Evolutionary conservation across 2,113 vertebrate species (phyloP), one percentile per base, ranked within the genome.

Genomic region (Cebidichthys violaceus): DNA sequence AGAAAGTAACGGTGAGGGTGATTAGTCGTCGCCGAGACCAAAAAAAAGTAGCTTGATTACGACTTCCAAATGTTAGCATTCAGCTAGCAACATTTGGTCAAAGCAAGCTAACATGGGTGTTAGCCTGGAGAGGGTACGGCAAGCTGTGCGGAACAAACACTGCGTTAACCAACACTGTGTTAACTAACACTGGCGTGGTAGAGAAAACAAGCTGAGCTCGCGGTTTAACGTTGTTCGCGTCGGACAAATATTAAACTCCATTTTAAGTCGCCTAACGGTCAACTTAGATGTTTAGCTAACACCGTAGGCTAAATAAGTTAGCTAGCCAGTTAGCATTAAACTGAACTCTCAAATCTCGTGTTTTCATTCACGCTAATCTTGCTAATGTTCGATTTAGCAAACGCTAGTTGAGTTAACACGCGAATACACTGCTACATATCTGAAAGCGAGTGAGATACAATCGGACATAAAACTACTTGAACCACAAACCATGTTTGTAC

Each of bases 221-320:
- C 9, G 13, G 18, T 54, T 59, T 17, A 17, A 47, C 3, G 14
- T 17, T 2, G 50, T 13, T 65, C 1, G 2, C 0, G 18, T 27
- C 24, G n/a, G 13, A 52, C 2, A 70, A 74, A 75, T 43, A 62
- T 5, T 9, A 13, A 79, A 67, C 61, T 66, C 33, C 0, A 2
- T 45, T 67, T 70, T 15, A 75, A 80, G 60, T 72, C n/a, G 11
- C 11, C 2, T 8, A 6, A 29, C 68, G 31, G 62, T n/a, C 43
- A 31, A 68, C 15, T 7, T 0, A 71, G 10, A 18, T 75, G 37
- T 77, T 81, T 54, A 45, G 77, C 74, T 47, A 82, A 74, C 57
- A 70, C 37, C 1, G 14, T 70, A 88, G 88, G 3, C 85, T 78
- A 85, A 87, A 73, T 65, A 72, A 88, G 79, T 82, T 89, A 89